Conservation (phyloP, 2,888 invertebrate genomes). For the Cancer borealis region DNA sequence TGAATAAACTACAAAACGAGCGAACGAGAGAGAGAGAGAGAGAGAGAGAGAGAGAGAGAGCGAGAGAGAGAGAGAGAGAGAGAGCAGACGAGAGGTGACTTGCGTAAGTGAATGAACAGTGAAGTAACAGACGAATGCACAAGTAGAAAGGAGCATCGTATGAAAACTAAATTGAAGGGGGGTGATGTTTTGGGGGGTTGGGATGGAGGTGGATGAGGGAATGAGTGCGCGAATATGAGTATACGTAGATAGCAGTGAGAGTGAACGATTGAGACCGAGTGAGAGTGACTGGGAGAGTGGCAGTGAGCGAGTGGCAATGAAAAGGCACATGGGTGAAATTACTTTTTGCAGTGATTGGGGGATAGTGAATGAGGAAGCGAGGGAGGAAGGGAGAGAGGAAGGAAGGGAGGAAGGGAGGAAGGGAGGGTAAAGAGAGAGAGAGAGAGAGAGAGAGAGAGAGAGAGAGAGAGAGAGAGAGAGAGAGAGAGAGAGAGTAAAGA, state of each 20-base stretch:
- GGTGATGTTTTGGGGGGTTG: no score
- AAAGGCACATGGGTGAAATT: conserved; percentile 37
- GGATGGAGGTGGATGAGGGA: background rate
- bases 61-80: background rate
- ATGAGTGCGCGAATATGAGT: background rate
- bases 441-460: background rate
- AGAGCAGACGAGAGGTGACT: background rate
- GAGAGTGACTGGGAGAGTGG: conserved; percentile 12
- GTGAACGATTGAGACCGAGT: background rate
- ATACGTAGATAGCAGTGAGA: background rate
- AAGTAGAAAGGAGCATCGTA: background rate
- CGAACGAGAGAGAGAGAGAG: background rate
- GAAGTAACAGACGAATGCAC: background rate
- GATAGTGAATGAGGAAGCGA: background rate
- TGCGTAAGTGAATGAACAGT: background rate
- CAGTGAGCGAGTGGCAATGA: conserved; percentile 3
- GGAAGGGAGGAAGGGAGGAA: background rate
- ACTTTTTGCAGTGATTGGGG: conserved; percentile 36
- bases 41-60: conserved; percentile 26
- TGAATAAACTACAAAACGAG: background rate
- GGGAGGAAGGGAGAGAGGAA: background rate
- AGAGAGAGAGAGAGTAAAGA: background rate
- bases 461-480: background rate
- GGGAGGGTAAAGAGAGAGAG: background rate
- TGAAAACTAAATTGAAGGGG: background rate